Base-by-base conservation (phyloP, 2,888 invertebrate species). In the Drosophila anomalata region DNA sequence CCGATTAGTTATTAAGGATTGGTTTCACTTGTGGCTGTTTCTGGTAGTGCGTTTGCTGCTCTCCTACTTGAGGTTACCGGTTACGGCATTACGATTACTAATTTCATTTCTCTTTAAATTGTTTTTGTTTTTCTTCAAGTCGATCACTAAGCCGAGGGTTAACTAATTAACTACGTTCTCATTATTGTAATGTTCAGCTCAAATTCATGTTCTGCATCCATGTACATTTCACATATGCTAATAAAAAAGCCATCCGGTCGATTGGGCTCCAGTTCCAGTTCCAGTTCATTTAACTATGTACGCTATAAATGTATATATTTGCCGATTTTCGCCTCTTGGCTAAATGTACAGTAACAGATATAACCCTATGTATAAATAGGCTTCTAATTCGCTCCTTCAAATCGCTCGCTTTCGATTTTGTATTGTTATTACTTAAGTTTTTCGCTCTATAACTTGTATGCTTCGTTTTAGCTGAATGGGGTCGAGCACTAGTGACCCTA, bases 141-240 rank as follows among this genome's bases (percentile, higher is more conserved):
- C 53, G 65, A 46, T 66, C 57, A 57, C 67, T 57, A 57, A 42
- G 50, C 66, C 75, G 73, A 70, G 65, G 59, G 62, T 83, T 67
- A 68, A 68, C 83, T 83, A 80, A 72, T 80, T 83, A 75, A 83
- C 86, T 86, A 86, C 80, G 47, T 70, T 62, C 73, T 78, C 78
- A 83, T 81, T 81, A 81, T 81, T 81, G 81, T 81, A 80, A 83
- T 86, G 80, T 83, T 81, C 81, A 81, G 81, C 81, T 81, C 78
- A 76, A 83, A 62, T 77, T 48, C 17, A 17, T 57, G 17, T 59
- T 48, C 47, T 60, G 61, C 60, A 41, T 60, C 55, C 63, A 72
- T 72, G 54, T 71, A 70, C 61, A 69, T 61, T 61, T 33, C 24
- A 61, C 61, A 70, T 51, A 61, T 61, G 62, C 53, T 71, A 54